Evolutionary conservation across 2,888 invertebrate genomes (phyloP).

Genomic region (Corythucha ciliata): DNA sequence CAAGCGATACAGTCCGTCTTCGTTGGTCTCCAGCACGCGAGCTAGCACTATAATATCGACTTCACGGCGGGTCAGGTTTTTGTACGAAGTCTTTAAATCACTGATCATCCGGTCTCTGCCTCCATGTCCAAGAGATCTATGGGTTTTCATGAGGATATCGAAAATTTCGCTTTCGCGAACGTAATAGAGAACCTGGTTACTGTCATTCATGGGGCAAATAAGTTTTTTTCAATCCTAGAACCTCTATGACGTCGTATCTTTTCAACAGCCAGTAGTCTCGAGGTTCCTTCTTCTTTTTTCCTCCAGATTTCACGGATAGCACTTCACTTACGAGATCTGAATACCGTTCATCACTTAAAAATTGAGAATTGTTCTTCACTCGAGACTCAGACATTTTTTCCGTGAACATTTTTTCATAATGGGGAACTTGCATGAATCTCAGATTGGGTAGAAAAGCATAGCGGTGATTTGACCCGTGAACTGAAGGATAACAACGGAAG

Average conservation of each 20-base stretch:
- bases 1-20: slow-evolving; percentile 2
- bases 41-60: slow-evolving; percentile 19
- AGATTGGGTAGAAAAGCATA: too few species aligned
- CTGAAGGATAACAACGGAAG: too few species aligned
- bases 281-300: too few species aligned
- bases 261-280: slow-evolving; percentile 9
- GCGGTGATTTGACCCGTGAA: too few species aligned
- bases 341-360: slow-evolving; percentile 12
- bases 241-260: slow-evolving; percentile 11
- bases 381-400: slow-evolving; percentile 9
- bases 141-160: slow-evolving; percentile 9
- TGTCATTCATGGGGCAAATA: slow-evolving; percentile 6
- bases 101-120: slow-evolving; percentile 13
- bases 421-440: too few species aligned
- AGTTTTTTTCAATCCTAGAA: too few species aligned
- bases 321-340: not conserved
- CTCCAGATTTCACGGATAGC: too few species aligned
- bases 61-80: slow-evolving; percentile 14
- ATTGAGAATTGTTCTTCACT: slow-evolving; percentile 7
- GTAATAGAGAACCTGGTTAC: slow-evolving; percentile 14
- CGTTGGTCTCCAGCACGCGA: slow-evolving; percentile 3
- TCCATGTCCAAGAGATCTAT: slow-evolving; percentile 9
- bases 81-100: slow-evolving; percentile 11
- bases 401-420: not conserved
- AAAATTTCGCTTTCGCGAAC: slow-evolving; percentile 13